Percentiles rank a stretch among this genome's conserved stretches.
phyloP scores from a whole-genome alignment of 2,797 vertebrate species.

The Lateolabrax maculatus region DNA sequence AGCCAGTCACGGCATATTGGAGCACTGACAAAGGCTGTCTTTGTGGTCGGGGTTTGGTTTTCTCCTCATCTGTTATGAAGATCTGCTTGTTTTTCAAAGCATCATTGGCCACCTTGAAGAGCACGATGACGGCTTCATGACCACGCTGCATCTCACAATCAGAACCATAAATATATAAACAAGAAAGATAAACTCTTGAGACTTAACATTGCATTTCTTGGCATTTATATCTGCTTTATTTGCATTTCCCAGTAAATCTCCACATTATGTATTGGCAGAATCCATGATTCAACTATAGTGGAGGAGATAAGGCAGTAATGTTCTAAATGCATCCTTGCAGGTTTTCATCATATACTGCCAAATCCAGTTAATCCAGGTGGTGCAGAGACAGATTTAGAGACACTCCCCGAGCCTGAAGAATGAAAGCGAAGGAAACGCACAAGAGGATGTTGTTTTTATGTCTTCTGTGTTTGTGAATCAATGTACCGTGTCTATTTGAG shows the following conservation, averaged over 20 bases:
- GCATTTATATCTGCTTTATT: slow-evolving; percentile 15
- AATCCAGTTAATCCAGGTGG: slow-evolving; percentile 75
- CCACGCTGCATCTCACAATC: slow-evolving; percentile 67
- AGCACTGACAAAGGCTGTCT: slow-evolving; percentile 80
- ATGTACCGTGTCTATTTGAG: slow-evolving; percentile 72
- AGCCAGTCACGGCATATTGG: slow-evolving; percentile 87
- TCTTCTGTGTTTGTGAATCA: slow-evolving; percentile 71
- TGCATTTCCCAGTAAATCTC: slow-evolving; percentile 26
- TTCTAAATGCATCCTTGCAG: slow-evolving; percentile 19
- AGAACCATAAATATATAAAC: slow-evolving; percentile 43
- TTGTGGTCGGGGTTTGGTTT: slow-evolving; percentile 76
- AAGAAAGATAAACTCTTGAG: slow-evolving; percentile 25
- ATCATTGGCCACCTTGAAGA: slow-evolving; percentile 78
- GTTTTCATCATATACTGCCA: slow-evolving; percentile 47
- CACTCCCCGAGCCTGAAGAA: slow-evolving; percentile 32
- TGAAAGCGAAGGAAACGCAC: slow-evolving; percentile 31
- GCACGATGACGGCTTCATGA: slow-evolving; percentile 50
- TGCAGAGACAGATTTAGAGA: slow-evolving; percentile 36
- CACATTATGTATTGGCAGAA: not conserved
- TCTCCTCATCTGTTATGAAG: slow-evolving; percentile 67
- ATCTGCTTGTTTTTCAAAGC: slow-evolving; percentile 82
- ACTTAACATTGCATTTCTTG: not conserved
- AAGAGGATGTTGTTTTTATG: slow-evolving; percentile 63
- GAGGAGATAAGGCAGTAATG: slow-evolving; percentile 21
- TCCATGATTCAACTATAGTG: slow-evolving; percentile 12